Base-by-base conservation (phyloP, 2,113 vertebrate genomes). In the Machaerirhynchus nigripectus region DNA sequence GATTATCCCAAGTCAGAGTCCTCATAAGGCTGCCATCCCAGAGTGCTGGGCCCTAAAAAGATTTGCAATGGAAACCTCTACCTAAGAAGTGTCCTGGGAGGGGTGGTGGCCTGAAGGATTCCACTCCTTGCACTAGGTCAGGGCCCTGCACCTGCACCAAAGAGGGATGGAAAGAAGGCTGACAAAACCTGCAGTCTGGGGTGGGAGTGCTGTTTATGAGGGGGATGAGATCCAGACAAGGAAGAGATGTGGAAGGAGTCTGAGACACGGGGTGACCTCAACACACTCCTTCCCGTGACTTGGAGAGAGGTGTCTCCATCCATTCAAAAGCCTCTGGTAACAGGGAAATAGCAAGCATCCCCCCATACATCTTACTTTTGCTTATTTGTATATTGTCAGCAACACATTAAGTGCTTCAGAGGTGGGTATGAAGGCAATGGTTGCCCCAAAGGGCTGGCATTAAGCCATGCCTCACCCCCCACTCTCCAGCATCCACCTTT, bases 21-120 rank as follows among this genome's bases (percentile, higher is more conserved):
- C 33, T n/a, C 3, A 2, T 47, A 77, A 57, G 13, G 33, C 27
- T 65, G 39, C 37, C 0, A 0, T 83, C 50, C 27, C 47, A 44
- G 13, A 42, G 47, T 78, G 11, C 56, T 93, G 46, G 31, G 57
- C 26, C 33, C 52, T 78, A 40, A 68, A 71, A 74, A 75, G 26
- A 40, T 59, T 71, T 70, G 15, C 40, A 68, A 67, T 39, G 28
- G 67, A 35, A 93, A 75, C 70, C 71, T 86, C 44, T 42, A 33
- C 40, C 49, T 64, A 84, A 63, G 44, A 78, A 52, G 27, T 4
- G 3, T 84, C 33, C 53, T 55, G 50, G 28, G 30, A 88, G 23
- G 42, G 7, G 14, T 60, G 27, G 33, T 27, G 10, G 6, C 59
- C 56, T 68, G 63, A 90, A 76, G 70, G 37, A 69, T n/a, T 73